These are phyloP conservation scores for Calonectris borealis DNA, from an alignment of 2,113 vertebrate genomes.

Conservation along the genomic window DNA sequence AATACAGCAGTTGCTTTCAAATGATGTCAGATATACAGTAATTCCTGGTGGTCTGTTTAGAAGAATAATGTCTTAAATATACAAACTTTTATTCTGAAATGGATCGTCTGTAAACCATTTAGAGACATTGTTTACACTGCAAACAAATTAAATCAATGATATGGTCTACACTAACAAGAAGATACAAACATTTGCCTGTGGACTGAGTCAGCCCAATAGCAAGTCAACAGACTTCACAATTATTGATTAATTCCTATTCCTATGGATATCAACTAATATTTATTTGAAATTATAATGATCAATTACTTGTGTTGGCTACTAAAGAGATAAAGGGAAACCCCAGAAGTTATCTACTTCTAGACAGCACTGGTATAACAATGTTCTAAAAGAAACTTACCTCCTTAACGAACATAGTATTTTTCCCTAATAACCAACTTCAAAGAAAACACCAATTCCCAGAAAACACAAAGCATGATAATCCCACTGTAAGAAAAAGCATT, in stretches of 20 bases:
- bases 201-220: neutral
- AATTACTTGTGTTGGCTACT: neutral
- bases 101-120: neutral
- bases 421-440: neutral
- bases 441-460: neutral
- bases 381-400: neutral
- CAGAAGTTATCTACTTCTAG: neutral
- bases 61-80: neutral
- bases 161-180: neutral
- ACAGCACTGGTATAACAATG: neutral
- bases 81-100: neutral
- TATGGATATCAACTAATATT: neutral
- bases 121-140: neutral
- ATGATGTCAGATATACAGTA: neutral
- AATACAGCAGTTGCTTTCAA: neutral
- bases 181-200: neutral
- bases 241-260: neutral
- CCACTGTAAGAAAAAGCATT: neutral
- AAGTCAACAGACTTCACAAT: neutral
- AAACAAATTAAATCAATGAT: neutral
- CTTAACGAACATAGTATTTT: neutral
- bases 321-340: neutral
- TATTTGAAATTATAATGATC: neutral
- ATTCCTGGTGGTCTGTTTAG: neutral
- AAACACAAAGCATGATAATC: neutral